A percentile compares a stretch with the other conserved stretches of the same genome.
phyloP scores from a whole-genome alignment of 2,888 invertebrate genomes.

The Drosophila incognita region DNA sequence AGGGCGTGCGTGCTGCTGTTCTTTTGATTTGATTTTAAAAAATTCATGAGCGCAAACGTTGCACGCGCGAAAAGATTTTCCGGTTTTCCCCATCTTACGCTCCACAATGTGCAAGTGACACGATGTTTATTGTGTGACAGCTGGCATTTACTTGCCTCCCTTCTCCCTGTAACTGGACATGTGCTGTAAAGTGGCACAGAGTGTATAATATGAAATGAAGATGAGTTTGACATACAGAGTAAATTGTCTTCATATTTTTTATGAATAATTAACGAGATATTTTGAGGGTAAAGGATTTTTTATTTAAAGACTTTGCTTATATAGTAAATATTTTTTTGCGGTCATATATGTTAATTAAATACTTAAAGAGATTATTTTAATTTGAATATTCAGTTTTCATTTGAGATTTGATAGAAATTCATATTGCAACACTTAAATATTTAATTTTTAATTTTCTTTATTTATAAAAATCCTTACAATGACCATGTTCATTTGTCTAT shows the following conservation, averaged over 20 bases:
- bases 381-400: no score
- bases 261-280: conserved; percentile 6
- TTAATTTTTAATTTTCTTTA: neutral
- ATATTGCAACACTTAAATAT: neutral
- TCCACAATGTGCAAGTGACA: conserved; percentile 32
- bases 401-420: no score
- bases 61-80: conserved; percentile 48
- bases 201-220: conserved; percentile 27
- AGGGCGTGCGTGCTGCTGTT: conserved; percentile 33
- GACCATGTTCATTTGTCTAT: neutral
- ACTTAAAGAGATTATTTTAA: no score
- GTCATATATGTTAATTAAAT: neutral
- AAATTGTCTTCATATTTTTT: neutral
- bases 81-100: neutral
- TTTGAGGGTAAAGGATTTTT: neutral
- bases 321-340: neutral
- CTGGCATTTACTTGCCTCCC: conserved; percentile 14
- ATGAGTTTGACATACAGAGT: neutral
- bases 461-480: neutral
- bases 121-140: conserved; percentile 28
- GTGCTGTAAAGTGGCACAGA: neutral
- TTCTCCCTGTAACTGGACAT: conserved; percentile 7
- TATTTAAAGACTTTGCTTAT: neutral
- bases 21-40: conserved; percentile 70
- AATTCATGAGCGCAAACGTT: conserved; percentile 69